Evolutionary conservation across 2,797 vertebrate species (phyloP).

Genomic region (Premnoplex brunnescens): DNA sequence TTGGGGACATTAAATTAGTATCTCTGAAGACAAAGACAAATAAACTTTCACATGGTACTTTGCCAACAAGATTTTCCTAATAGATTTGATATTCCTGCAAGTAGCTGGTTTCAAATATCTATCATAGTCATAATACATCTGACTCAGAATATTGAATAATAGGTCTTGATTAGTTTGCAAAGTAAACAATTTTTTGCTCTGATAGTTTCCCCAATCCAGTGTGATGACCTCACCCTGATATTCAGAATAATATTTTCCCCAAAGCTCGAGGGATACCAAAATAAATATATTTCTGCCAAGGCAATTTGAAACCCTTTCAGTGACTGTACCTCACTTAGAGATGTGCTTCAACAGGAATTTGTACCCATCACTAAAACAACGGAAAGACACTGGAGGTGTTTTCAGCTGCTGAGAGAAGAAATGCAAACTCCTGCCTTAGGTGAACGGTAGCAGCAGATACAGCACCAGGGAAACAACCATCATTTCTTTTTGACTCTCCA

Average conservation of each 20-base stretch:
- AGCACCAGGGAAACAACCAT: neutral
- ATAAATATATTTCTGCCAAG: slow-evolving; percentile 63
- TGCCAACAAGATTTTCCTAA: neutral
- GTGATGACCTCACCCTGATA: slow-evolving; percentile 65
- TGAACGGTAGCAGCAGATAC: neutral
- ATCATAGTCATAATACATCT: neutral
- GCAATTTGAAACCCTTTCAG: slow-evolving; percentile 42
- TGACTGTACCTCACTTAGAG: slow-evolving; percentile 47
- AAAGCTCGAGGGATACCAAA: slow-evolving; percentile 66
- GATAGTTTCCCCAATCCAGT: neutral
- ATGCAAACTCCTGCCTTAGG: neutral
- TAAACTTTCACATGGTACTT: neutral
- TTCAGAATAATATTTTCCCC: slow-evolving; percentile 67
- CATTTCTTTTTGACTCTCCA: neutral
- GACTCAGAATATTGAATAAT: slow-evolving; percentile 29
- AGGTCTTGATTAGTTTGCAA: slow-evolving; percentile 47
- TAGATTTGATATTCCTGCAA: neutral
- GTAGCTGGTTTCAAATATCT: neutral
- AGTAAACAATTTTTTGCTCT: neutral
- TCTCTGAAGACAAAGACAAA: neutral
- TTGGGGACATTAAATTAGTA: neutral
- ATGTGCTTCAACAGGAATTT: neutral
- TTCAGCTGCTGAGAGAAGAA: neutral
- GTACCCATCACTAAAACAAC: neutral
- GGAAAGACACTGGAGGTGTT: neutral